Conservation (phyloP, 2,113 vertebrate species). For the Gallinago media region DNA sequence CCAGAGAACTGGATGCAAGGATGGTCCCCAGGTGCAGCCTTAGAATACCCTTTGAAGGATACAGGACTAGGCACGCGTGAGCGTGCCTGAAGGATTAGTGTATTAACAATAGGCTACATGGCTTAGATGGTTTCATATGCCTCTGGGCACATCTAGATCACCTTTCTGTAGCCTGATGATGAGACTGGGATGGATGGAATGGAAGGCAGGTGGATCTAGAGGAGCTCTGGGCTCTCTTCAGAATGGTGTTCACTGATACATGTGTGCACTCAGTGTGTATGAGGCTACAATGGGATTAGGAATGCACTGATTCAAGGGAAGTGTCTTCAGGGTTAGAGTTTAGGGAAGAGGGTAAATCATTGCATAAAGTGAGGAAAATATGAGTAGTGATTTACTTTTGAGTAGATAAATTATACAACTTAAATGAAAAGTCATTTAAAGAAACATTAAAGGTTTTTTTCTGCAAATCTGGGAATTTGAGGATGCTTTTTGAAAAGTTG, state of each 20-base stretch:
- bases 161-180: background rate
- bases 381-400: background rate
- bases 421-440: background rate
- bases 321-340: background rate
- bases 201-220: background rate
- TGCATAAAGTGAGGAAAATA: background rate
- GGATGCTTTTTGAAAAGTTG: background rate
- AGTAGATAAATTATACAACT: background rate
- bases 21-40: background rate
- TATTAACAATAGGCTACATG: background rate
- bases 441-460: background rate
- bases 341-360: background rate
- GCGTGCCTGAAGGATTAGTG: background rate
- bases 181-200: background rate
- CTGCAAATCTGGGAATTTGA: background rate
- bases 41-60: background rate
- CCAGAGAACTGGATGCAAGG: background rate
- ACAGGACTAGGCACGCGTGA: fast-evolving
- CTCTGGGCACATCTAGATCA: background rate
- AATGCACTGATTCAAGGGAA: background rate
- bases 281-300: background rate
- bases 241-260: fast-evolving
- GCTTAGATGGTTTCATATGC: background rate
- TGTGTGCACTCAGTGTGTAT: fast-evolving
- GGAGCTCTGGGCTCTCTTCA: background rate